phyloP scores from a whole-genome alignment of 2,888 invertebrate genomes.

The Chelonus formosanus region DNA sequence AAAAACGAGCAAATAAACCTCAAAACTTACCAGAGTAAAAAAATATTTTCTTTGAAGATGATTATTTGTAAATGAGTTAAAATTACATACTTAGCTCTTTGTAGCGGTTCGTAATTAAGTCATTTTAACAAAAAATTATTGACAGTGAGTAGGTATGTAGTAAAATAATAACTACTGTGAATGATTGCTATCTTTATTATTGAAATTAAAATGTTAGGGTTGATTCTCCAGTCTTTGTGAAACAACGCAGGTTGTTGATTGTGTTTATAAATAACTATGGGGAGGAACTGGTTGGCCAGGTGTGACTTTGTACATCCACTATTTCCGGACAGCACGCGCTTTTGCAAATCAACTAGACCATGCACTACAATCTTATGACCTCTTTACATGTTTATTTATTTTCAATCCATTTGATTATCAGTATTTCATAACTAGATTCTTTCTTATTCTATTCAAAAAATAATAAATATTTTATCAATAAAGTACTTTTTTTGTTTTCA shows the following conservation, averaged over 20 bases:
- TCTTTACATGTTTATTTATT: slow-evolving; percentile 28
- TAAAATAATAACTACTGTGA: too few relatives aligned
- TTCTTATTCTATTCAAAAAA: background rate
- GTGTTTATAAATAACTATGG: slow-evolving; percentile 44
- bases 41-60: background rate
- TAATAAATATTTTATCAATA: too few relatives aligned
- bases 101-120: too few relatives aligned
- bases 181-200: too few relatives aligned
- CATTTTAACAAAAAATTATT: too few relatives aligned
- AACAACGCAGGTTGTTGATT: slow-evolving; percentile 41
- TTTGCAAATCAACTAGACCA: slow-evolving; percentile 44
- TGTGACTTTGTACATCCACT: slow-evolving; percentile 45
- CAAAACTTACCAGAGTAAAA: slow-evolving; percentile 15
- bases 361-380: slow-evolving; percentile 35
- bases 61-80: too few relatives aligned
- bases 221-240: slow-evolving; percentile 6
- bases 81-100: too few relatives aligned
- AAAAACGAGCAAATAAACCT: slow-evolving; percentile 15
- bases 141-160: background rate
- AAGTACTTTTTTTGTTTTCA: slow-evolving; percentile 2
- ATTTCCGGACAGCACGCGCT: slow-evolving; percentile 25
- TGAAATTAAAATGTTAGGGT: too few relatives aligned
- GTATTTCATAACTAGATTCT: background rate
- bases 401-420: slow-evolving; percentile 1
- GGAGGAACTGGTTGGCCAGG: slow-evolving; percentile 47